Evolutionary conservation across 35 echinoderm and acorn worm genomes (phyloP).

Genomic region (Apostichopus californicus): DNA sequence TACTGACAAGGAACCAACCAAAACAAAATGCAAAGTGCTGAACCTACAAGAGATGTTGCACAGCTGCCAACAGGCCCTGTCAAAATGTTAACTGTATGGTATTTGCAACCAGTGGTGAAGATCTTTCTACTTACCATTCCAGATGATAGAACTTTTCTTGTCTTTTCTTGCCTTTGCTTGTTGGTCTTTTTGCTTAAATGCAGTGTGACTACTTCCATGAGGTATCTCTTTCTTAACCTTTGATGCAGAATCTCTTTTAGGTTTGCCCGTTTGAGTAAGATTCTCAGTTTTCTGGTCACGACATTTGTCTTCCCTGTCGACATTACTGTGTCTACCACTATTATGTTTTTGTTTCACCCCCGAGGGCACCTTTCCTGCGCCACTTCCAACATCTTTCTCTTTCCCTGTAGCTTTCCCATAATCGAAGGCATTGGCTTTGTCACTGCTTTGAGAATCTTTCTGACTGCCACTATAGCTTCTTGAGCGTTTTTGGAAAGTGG

Average conservation of each 20-base stretch:
- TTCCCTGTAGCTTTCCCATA: background rate
- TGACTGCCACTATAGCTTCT: background rate
- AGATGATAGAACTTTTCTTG: background rate
- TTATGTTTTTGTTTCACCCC: background rate
- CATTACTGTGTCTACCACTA: background rate
- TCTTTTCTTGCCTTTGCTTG: background rate
- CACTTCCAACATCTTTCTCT: background rate
- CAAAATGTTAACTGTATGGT: too few relatives aligned
- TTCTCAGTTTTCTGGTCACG: background rate
- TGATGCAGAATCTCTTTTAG: background rate
- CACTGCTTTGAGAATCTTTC: background rate
- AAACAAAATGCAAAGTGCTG: too few relatives aligned
- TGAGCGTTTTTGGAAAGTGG: background rate
- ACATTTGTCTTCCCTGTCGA: background rate
- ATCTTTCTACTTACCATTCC: background rate
- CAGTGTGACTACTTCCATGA: background rate
- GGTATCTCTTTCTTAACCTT: background rate
- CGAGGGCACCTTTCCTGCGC: background rate
- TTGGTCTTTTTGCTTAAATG: background rate
- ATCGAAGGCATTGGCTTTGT: too few relatives aligned
- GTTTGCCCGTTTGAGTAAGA: background rate
- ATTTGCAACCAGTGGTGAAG: too few relatives aligned
- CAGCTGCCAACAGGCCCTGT: too few relatives aligned
- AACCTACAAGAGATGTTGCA: too few relatives aligned
- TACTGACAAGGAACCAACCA: too few relatives aligned